These are phyloP conservation scores for Eulemur rufifrons DNA, from an alignment of 2,113 vertebrate genomes.

Conservation along the genomic window DNA sequence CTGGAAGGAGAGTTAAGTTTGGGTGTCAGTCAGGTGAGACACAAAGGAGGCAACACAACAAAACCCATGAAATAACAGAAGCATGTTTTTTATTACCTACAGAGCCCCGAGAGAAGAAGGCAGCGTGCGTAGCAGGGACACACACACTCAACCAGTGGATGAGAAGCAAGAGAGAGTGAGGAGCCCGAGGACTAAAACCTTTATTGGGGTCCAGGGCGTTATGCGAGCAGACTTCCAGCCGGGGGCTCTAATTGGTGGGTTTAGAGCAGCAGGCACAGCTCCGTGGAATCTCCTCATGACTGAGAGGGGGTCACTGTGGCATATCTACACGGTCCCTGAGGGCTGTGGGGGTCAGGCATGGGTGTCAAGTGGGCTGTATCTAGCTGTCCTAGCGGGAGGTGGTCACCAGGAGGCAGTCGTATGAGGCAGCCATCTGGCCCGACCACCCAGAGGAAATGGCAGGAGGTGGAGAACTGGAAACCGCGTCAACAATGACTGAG, in stretches of 20 bases:
- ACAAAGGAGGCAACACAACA: background rate
- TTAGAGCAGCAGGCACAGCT: background rate
- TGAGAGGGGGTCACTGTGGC: background rate
- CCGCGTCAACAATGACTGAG: background rate
- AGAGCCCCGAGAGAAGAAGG: background rate
- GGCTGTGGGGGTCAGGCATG: background rate
- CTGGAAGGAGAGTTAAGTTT: background rate
- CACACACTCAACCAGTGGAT: background rate
- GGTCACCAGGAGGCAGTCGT: background rate
- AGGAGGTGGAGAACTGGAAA: background rate
- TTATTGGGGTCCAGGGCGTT: background rate
- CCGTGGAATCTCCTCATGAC: background rate
- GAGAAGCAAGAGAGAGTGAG: background rate
- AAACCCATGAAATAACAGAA: background rate
- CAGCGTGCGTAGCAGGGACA: background rate
- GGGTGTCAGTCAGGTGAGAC: background rate
- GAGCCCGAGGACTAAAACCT: background rate
- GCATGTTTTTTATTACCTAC: too few species aligned
- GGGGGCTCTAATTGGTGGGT: background rate
- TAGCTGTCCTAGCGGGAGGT: background rate
- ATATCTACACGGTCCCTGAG: background rate
- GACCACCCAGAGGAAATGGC: background rate
- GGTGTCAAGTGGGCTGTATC: background rate
- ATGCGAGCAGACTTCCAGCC: background rate
- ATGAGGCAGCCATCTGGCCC: background rate